Base-by-base conservation (phyloP, 2,888 invertebrate species). In the Drosophila planitibia region DNA sequence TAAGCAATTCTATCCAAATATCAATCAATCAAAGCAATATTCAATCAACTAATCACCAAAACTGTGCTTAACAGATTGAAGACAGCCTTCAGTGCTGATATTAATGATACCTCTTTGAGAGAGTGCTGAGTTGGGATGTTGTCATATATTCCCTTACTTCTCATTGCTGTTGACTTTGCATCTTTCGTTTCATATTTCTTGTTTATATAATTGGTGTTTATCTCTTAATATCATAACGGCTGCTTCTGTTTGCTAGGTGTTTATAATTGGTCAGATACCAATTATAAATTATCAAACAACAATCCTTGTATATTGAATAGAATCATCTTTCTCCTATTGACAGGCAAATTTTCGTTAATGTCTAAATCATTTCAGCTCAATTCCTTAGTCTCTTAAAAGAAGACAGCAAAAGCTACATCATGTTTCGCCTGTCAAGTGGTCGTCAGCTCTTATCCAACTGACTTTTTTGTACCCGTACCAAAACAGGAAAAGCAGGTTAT, bases 21-120 rank as follows among this genome's bases (percentile, higher is more conserved):
- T 47, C 60, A 60, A 79, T 79, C 65, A 76, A 76, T 79, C 79
- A 79, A 78, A 35, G 16, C 61, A 35, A 72, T 66, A 69, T 64
- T 79, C 67, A 79, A 76, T 79, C 76, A 67, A 67, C 66, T 57
- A 66, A 76, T 73, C 57, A 69, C 72, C 60, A 22, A 22, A 63
- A 79, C 57, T 75, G 49, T 72, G 62, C 64, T 68, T 30, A 76
- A 58, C 71, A 55, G 67, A 75, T 75, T 67, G 52, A 53, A 44
- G 22, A 7, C 53, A 52, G 54, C 30, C 52, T 41, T 37, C 19
- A 14, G 7, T 5, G 35, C 30, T 25, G 6, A 44, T 58, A 44
- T 58, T 53, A 53, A 52, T 19, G 16, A 37, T 19, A 63, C 25
- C 25, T n/a, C 16, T 52, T 54, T 52, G 41, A 16, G n/a, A 4